Evolutionary conservation across 1,140 invertebrate species (phyloP).

Genomic region (Teleopsis dalmanni): DNA sequence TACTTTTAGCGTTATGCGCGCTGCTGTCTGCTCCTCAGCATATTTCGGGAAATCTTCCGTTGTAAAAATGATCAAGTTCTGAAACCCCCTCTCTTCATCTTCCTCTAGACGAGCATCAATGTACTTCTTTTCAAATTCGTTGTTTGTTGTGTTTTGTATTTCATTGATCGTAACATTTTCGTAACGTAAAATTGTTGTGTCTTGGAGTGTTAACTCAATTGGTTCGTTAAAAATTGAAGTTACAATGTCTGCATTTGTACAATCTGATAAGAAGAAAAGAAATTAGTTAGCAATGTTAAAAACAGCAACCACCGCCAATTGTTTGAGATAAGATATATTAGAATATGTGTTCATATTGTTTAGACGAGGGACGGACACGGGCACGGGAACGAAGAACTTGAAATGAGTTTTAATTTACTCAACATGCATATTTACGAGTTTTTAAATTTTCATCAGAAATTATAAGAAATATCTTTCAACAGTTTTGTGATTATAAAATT

Average conservation of each 20-base stretch:
- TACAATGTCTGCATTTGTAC: background rate
- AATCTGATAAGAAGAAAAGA: background rate
- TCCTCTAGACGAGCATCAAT: constrained; percentile 9
- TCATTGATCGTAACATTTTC: constrained; percentile 1
- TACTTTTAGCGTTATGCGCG: background rate
- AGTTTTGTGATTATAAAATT: too few relatives aligned
- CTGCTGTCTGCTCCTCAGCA: constrained; percentile 3
- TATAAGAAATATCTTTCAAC: too few relatives aligned
- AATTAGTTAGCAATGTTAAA: too few relatives aligned
- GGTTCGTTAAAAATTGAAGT: constrained; percentile 7
- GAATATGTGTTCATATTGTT: too few relatives aligned
- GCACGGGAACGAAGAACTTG: too few relatives aligned
- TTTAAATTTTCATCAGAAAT: too few relatives aligned
- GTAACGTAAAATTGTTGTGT: constrained; percentile 1
- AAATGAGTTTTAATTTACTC: too few relatives aligned
- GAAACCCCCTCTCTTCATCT: background rate
- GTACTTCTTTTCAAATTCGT: constrained; percentile 8
- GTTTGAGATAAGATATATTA: too few relatives aligned
- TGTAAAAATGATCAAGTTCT: constrained; percentile 5
- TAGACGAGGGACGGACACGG: too few relatives aligned
- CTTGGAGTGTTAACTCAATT: constrained; percentile 3
- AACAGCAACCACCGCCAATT: too few relatives aligned
- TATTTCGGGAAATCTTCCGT: constrained; percentile 3
- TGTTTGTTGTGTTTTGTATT: constrained; percentile 4
- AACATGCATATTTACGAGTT: too few relatives aligned